Percentiles rank a stretch among this genome's conserved stretches.
Conservation (phyloP, 2,888 invertebrate species). For the Pimpla rufipes region DNA sequence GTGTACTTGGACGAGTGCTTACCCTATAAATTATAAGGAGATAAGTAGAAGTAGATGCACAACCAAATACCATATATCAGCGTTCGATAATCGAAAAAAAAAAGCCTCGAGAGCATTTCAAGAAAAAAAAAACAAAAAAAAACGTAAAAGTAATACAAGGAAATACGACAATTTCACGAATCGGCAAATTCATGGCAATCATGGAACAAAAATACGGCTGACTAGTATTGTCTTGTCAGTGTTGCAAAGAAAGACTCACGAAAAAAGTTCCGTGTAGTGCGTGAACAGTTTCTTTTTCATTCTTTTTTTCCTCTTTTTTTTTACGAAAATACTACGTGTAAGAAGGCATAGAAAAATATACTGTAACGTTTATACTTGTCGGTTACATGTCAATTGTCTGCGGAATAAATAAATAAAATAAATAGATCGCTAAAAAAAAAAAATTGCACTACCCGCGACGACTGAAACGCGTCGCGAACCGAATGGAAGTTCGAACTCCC, state of each 20-base stretch:
- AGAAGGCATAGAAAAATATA: constrained; percentile 60
- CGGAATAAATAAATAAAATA: constrained; percentile 50
- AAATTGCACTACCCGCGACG: constrained; percentile 55
- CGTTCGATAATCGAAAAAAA: constrained; percentile 53
- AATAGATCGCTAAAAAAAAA: constrained; percentile 22
- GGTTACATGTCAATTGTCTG: constrained; percentile 20
- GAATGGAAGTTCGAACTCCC: constrained; percentile 36
- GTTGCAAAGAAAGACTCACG: constrained; percentile 1
- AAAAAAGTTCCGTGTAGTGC: constrained; percentile 31
- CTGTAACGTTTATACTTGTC: constrained; percentile 28
- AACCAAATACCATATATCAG: constrained; percentile 78
- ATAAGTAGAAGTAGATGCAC: constrained; percentile 79
- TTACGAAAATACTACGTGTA: constrained; percentile 43
- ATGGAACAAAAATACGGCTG: constrained; percentile 45
- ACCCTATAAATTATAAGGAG: constrained; percentile 84
- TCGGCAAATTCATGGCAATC: constrained; percentile 1
- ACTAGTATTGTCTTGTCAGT: constrained; percentile 48
- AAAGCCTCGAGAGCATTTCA: constrained; percentile 35
- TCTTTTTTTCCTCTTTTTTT: neutral
- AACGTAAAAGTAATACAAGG: constrained; percentile 19
- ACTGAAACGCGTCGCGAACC: constrained; percentile 36
- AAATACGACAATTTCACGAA: constrained; percentile 12
- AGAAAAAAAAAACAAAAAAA: neutral
- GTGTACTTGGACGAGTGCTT: constrained; percentile 81
- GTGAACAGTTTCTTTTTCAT: constrained; percentile 9